Conservation (phyloP, 2,888 invertebrate species). For the Chrysolina americana region DNA sequence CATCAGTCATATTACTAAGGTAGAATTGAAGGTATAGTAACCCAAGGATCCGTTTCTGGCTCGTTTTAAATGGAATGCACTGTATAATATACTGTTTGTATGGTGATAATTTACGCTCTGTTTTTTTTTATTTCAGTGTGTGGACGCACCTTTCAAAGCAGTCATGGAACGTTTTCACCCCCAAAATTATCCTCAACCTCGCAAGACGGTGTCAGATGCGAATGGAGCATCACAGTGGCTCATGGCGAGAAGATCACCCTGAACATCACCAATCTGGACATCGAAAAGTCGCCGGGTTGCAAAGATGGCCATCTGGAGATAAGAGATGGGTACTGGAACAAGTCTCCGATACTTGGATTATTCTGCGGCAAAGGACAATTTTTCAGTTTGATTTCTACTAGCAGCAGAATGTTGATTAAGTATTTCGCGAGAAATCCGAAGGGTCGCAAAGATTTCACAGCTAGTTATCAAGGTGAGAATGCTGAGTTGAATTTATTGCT, state of each 20-base stretch:
- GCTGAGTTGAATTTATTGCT: not conserved
- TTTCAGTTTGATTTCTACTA: constrained; percentile 84
- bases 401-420: constrained; percentile 92
- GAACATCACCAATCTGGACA: constrained; percentile 91
- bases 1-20: too few relatives aligned
- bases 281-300: constrained; percentile 90
- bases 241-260: constrained; percentile 96
- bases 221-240: constrained; percentile 98
- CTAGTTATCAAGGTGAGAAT: constrained; percentile 87
- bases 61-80: too few relatives aligned
- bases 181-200: constrained; percentile 71
- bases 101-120: not conserved
- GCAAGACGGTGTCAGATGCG: constrained; percentile 77
- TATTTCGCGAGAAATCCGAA: constrained; percentile 83
- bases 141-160: constrained; percentile 90
- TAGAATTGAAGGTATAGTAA: too few relatives aligned
- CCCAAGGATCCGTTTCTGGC: too few relatives aligned
- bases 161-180: constrained; percentile 85
- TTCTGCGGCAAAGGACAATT: constrained; percentile 89
- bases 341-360: constrained; percentile 89
- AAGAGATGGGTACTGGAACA: constrained; percentile 95
- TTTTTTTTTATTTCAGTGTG: constrained; percentile 77
- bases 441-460: constrained; percentile 88
- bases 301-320: constrained; percentile 93
- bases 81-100: too few relatives aligned